Percentiles rank a stretch among this genome's conserved stretches.
These are phyloP conservation scores for Lasioglossum baleicum DNA, from an alignment of 1,140 invertebrate species.

Conservation along the genomic window DNA sequence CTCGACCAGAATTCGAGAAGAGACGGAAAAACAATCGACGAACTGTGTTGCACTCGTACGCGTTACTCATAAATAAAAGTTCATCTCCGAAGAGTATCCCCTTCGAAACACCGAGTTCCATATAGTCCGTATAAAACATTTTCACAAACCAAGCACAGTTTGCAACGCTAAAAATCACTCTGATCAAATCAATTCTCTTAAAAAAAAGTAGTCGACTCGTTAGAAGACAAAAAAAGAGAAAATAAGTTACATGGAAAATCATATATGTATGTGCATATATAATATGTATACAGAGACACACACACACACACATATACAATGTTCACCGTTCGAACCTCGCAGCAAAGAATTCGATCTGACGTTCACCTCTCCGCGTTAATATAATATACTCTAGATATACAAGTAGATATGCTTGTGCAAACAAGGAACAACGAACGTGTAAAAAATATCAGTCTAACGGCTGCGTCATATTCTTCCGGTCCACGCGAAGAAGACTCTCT, in stretches of 20 bases:
- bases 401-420: neutral
- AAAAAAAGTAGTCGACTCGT: neutral
- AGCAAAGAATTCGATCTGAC: neutral
- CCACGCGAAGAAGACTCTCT: too few relatives aligned
- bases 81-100: neutral
- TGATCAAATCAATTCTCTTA: neutral
- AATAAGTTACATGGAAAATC: neutral
- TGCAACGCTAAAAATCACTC: neutral
- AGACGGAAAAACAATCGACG: neutral
- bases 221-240: neutral
- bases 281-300: too few relatives aligned
- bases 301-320: neutral
- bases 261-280: too few relatives aligned
- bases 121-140: neutral
- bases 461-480: slow-evolving; percentile 17
- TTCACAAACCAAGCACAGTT: neutral
- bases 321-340: neutral
- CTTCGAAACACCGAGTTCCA: neutral
- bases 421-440: slow-evolving; percentile 35
- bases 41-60: neutral
- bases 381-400: neutral
- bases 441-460: slow-evolving; percentile 45
- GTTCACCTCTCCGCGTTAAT: neutral
- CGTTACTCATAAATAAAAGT: neutral
- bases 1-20: neutral